Conservation (phyloP, 1,140 invertebrate genomes). For the Acromyrmex echinatior region DNA sequence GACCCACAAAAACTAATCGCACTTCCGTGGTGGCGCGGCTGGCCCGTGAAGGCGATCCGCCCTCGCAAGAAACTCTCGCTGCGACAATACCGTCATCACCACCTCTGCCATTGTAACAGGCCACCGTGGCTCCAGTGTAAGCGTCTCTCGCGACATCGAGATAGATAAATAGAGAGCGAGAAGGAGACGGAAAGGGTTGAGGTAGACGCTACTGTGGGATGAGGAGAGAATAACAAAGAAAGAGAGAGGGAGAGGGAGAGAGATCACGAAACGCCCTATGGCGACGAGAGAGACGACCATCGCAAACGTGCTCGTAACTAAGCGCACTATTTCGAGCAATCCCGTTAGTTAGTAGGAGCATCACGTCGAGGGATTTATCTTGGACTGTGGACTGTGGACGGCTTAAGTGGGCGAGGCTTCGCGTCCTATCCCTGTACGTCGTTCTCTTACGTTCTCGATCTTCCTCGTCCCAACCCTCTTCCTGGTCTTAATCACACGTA, state of each 20-base stretch:
- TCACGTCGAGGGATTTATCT: slow-evolving; percentile 81
- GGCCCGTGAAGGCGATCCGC: slow-evolving; percentile 14
- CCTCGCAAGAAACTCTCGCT: slow-evolving; percentile 53
- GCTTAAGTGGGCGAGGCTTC: slow-evolving; percentile 73
- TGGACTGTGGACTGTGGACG: slow-evolving; percentile 71
- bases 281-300: slow-evolving; percentile 10
- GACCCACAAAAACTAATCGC: slow-evolving; percentile 59
- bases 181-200: slow-evolving; percentile 5
- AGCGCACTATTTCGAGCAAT: slow-evolving; percentile 78
- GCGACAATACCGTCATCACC: slow-evolving; percentile 60
- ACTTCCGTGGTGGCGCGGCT: not conserved
- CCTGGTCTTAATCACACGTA: slow-evolving; percentile 63
- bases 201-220: not conserved
- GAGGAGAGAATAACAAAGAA: not conserved
- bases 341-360: slow-evolving; percentile 78
- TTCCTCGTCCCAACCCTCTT: slow-evolving; percentile 11
- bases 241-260: not conserved
- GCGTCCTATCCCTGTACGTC: slow-evolving; percentile 8
- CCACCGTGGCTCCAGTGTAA: slow-evolving; percentile 4
- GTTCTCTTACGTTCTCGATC: slow-evolving; percentile 39
- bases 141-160: slow-evolving; percentile 34
- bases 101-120: slow-evolving; percentile 52
- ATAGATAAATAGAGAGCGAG: slow-evolving; percentile 43
- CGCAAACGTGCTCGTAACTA: slow-evolving; percentile 57
- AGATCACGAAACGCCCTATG: slow-evolving; percentile 7